A percentile compares a stretch with the other conserved stretches of the same genome.
Evolutionary conservation across 23 tunicate species (phyloP).

Genomic region (Ciona savignyi): DNA sequence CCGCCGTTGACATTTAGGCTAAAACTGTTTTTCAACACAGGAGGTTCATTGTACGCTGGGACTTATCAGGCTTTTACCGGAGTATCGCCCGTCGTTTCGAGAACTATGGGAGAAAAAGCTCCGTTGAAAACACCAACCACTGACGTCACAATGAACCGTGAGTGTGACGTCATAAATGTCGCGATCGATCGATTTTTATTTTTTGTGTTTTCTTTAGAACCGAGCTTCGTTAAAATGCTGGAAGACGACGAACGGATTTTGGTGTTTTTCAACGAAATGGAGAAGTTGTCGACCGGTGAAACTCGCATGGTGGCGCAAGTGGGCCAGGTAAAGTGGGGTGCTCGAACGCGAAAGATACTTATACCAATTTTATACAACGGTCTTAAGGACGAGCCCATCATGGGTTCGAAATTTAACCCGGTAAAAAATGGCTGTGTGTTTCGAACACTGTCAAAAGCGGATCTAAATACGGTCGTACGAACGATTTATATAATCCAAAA

Average conservation of each 20-base stretch:
- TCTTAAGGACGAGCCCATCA: no score
- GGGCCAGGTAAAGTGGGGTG: conserved; percentile 49
- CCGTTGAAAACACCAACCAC: conserved; percentile 44
- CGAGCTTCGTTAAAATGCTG: conserved; percentile 50
- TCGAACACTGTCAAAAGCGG: no score
- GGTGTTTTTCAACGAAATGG: conserved; percentile 70
- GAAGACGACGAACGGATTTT: conserved; percentile 69
- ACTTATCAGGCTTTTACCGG: conserved; percentile 63
- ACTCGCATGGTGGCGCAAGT: conserved; percentile 65
- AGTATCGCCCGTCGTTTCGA: conserved; percentile 29
- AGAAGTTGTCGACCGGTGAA: conserved; percentile 35
- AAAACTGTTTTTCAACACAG: no score
- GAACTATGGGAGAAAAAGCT: conserved; percentile 36
- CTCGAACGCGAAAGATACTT: neutral
- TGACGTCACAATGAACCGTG: conserved; percentile 35
- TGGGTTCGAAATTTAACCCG: no score
- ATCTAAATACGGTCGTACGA: no score
- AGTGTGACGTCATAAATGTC: neutral
- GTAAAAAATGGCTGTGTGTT: no score
- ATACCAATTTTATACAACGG: no score
- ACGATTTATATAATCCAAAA: no score
- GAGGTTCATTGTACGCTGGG: conserved; percentile 66
- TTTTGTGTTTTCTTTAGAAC: conserved; percentile 63
- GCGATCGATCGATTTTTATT: no score
- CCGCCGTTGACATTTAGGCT: no score